Evolutionary conservation across 2,888 invertebrate species (phyloP), one percentile per base, ranked within the genome.

Genomic region (Hemithea aestivaria): DNA sequence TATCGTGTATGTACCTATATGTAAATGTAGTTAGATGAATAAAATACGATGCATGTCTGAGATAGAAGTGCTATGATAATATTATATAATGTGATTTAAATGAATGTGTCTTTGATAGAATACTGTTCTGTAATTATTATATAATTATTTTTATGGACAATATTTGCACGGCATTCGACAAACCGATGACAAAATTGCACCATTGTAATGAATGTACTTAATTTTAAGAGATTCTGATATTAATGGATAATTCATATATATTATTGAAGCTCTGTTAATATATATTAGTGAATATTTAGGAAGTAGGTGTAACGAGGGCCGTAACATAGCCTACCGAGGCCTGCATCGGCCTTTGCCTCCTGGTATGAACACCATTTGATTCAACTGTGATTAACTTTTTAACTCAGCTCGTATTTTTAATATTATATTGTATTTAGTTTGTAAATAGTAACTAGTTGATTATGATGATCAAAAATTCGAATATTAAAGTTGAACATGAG

Each of bases 321-420:
- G 75, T 73, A 56, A 54, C 51, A 47, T 54, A 8, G 73, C 73
- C 72, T 75, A 71, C 56, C 62, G 58, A 56, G 49, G 67, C 63
- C 72, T 2, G 5, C 16, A 5, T 4, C 16, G 16, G 16, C 16
- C 16, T 16, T 16, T 16, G 78, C 80, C 77, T 81, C 74, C 67
- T 62, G 64, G 63, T 62, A 56, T 48, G 53, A 73, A 79, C 73
- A 79, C 75, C 75, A 77, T 73, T 66, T 71, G 73, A 69, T 73
- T 72, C 68, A 74, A 72, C 81, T 83, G 83, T 82, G 82, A 82
- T 82, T 79, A 72, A 74, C 70, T 79, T 73, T 81, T 80, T 72
- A 79, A 79, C 72, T 76, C 75, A 69, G 69, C 73, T 73, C 67
- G 67, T 72, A 66, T 63, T 62, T n/a, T 59, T 65, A 56, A 59